Conservation (phyloP, 2,888 invertebrate species). For the Euplexia lucipara region DNA sequence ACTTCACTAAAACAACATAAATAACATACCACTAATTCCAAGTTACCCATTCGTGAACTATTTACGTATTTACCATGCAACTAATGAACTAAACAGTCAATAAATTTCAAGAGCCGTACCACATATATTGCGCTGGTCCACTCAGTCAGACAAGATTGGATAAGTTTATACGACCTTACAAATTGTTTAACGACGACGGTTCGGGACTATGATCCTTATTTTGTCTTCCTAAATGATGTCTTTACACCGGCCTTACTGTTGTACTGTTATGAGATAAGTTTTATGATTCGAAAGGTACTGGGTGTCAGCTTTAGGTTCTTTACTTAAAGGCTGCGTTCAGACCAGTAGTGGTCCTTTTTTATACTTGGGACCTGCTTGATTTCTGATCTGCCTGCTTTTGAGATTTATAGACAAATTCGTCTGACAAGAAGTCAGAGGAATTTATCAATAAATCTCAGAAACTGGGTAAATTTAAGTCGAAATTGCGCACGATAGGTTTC, state of each 20-base stretch:
- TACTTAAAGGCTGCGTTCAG: neutral
- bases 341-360: neutral
- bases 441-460: too few relatives aligned
- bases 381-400: too few relatives aligned
- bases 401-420: too few relatives aligned
- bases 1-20: slow-evolving; percentile 1
- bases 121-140: slow-evolving; percentile 59
- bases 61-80: slow-evolving; percentile 38
- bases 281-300: slow-evolving; percentile 27
- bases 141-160: slow-evolving; percentile 76
- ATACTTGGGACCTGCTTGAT: neutral
- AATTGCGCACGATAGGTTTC: too few relatives aligned
- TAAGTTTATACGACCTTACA: slow-evolving; percentile 81
- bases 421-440: too few relatives aligned
- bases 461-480: too few relatives aligned
- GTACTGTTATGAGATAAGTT: slow-evolving; percentile 65
- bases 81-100: slow-evolving; percentile 70
- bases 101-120: slow-evolving; percentile 70
- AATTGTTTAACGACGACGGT: slow-evolving; percentile 79
- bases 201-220: slow-evolving; percentile 67
- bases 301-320: slow-evolving; percentile 9
- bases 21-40: slow-evolving; percentile 8
- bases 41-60: slow-evolving; percentile 39
- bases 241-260: slow-evolving; percentile 58
- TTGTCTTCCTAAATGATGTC: slow-evolving; percentile 70